These are phyloP conservation scores for Drosophila pruinosa DNA, from an alignment of 1,140 invertebrate genomes.

Conservation along the genomic window DNA sequence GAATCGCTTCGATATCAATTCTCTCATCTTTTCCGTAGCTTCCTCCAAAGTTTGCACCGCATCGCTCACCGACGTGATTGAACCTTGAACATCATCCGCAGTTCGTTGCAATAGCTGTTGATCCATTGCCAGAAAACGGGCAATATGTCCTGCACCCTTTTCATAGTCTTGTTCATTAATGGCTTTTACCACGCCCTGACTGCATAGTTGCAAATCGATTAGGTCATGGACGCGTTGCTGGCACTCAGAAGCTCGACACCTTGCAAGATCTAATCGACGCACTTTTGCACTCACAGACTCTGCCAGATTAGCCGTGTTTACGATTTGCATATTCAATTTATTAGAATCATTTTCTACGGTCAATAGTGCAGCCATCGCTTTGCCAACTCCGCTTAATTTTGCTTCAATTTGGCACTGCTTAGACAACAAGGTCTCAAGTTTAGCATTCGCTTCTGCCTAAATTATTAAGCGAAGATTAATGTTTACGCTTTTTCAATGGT, in stretches of 20 bases:
- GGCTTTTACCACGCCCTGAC: constrained; percentile 96
- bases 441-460: constrained; percentile 84
- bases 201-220: constrained; percentile 97
- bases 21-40: constrained; percentile 88
- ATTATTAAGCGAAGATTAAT: not conserved
- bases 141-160: constrained; percentile 97
- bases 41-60: constrained; percentile 92
- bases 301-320: constrained; percentile 94
- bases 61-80: constrained; percentile 77
- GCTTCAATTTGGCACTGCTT: constrained; percentile 85
- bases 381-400: constrained; percentile 84
- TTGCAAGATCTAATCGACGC: constrained; percentile 94
- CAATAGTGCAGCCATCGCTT: constrained; percentile 85
- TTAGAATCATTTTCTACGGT: constrained; percentile 87
- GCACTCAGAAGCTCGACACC: constrained; percentile 96
- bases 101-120: constrained; percentile 92
- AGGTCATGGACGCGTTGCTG: constrained; percentile 98
- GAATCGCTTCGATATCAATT: constrained; percentile 91
- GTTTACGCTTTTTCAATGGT: not conserved
- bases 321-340: constrained; percentile 91
- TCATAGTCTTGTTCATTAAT: constrained; percentile 95
- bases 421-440: constrained; percentile 84
- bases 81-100: constrained; percentile 88
- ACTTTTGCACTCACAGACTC: constrained; percentile 98
- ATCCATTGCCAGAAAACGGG: constrained; percentile 97